Percentiles rank a stretch among this genome's conserved stretches.
Conservation (phyloP, 2,797 vertebrate genomes). For the Platalea minor region DNA sequence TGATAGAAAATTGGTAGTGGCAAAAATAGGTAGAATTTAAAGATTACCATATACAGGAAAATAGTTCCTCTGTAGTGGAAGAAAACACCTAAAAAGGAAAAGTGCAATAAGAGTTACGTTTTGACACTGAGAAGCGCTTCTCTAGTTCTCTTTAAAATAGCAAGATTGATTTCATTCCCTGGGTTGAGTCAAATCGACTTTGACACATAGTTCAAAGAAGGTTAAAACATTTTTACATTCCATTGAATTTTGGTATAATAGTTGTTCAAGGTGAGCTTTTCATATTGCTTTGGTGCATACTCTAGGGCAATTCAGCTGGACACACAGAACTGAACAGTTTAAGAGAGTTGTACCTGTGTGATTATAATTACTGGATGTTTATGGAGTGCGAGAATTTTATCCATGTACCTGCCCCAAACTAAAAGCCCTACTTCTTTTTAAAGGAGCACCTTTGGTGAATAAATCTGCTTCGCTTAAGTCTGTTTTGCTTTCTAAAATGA, state of each 20-base stretch:
- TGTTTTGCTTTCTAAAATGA: neutral
- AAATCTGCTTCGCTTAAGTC: neutral
- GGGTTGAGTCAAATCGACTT: neutral
- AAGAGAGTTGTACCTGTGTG: neutral
- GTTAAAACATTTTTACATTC: slow-evolving; percentile 7
- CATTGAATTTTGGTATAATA: neutral
- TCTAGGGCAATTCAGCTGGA: neutral
- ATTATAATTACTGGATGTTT: neutral
- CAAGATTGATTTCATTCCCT: neutral
- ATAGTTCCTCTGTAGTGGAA: neutral
- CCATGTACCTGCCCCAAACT: neutral
- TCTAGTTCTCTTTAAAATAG: neutral
- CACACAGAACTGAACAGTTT: neutral
- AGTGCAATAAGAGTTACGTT: neutral
- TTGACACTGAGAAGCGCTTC: neutral
- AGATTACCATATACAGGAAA: neutral
- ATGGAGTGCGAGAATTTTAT: neutral
- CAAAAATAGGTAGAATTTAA: neutral
- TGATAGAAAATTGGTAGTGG: neutral
- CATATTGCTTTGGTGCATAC: neutral
- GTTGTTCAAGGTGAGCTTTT: neutral
- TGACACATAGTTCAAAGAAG: neutral
- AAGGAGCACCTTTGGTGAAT: neutral
- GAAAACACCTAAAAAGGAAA: neutral
- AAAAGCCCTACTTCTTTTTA: neutral